Evolutionary conservation across 37 sponge, comb jelly and placozoan species (phyloP).

Genomic region (Aplysina aerophoba): DNA sequence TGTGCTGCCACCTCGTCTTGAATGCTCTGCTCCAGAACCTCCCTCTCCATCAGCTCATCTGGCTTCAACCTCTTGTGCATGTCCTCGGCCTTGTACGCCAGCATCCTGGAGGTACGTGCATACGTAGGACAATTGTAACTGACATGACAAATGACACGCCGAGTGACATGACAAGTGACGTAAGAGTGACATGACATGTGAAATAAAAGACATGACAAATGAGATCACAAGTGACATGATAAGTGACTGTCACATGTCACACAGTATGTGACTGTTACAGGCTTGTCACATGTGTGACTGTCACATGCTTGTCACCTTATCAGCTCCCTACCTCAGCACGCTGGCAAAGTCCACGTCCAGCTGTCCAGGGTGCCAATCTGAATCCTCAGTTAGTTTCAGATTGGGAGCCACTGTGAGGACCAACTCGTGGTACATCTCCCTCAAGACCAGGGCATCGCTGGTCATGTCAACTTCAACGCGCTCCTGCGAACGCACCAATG

Average conservation of each 20-base stretch:
- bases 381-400: too few species aligned
- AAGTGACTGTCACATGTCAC: too few species aligned
- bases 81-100: slow-evolving; percentile 75
- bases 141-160: too few species aligned
- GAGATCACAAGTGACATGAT: too few species aligned
- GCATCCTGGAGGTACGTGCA: slow-evolving; percentile 42
- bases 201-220: not conserved
- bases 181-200: not conserved
- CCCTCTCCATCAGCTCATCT: slow-evolving; percentile 61
- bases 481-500: slow-evolving; percentile 30
- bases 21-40: slow-evolving; percentile 70
- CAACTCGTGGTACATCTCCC: slow-evolving; percentile 73
- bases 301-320: too few species aligned
- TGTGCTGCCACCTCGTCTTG: slow-evolving; percentile 78
- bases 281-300: too few species aligned
- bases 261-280: too few species aligned
- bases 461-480: slow-evolving; percentile 27
- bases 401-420: slow-evolving; percentile 11
- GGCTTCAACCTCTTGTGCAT: slow-evolving; percentile 65
- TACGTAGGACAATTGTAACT: too few species aligned
- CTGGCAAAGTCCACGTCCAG: not conserved
- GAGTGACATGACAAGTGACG: too few species aligned
- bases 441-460: slow-evolving; percentile 51
- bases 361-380: not conserved
- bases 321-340: not conserved